Base-by-base conservation (phyloP, 2,888 invertebrate species). In the Eremobia ochroleuca region DNA sequence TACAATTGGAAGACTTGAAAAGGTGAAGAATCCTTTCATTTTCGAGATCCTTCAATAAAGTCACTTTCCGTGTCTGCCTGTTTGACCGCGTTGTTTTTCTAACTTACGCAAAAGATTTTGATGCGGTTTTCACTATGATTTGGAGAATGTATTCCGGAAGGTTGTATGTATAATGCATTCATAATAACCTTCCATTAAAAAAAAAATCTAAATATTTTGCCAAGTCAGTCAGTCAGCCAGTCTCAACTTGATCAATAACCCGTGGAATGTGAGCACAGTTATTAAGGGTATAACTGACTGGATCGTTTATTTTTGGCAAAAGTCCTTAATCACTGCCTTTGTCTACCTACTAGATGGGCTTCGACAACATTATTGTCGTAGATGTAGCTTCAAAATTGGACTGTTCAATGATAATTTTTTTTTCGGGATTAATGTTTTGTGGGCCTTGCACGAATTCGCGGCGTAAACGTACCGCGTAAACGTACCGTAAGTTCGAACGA, bases 321-420 rank as follows among this genome's bases (percentile, higher is more conserved):
- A 61, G 43, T 65, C 75, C 43, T 25, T 55, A 59, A 65, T 64
- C 13, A 34, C 25, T 64, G 58, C 55, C 75, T 76, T 75, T 76
- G 46, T 82, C 15, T 18, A 49, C 25, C 15, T 18, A 49, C 25
- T 75, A 46, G 6, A 55, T 61, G 34, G 43, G 49, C 52, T 68
- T 64, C n/a, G 28, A 58, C 28, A 49, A 74, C 37, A 13, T 59
- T 58, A 72, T 61, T 46, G n/a, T n/a, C n/a, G n/a, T 40, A 52
- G 49, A 34, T n/a, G 46, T n/a, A 25, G n/a, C 15, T 28, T 59
- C 15, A 11, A 74, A 34, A 37, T 64, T 69, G 6, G 31, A 28
- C 25, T 43, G 55, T 43, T 64, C 18, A 18, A 52, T 67, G 28
- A 37, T 37, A 31, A 58, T 64, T 76, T 68, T 21, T 21, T 25